Evolutionary conservation across 2,888 invertebrate species (phyloP).

Genomic region (Cryptosula pallasiana): DNA sequence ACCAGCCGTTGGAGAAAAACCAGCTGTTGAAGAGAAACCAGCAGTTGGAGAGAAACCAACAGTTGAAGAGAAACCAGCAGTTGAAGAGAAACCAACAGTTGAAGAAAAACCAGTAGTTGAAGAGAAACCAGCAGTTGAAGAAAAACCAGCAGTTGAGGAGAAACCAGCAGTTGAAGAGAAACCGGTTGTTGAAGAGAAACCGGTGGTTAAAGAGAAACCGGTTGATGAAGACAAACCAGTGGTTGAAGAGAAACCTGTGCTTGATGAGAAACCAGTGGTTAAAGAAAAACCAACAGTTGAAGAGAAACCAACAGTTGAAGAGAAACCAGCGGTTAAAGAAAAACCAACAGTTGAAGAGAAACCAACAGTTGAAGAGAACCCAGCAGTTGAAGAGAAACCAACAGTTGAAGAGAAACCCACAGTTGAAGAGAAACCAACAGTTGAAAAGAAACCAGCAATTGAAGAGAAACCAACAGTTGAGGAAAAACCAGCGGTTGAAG

Average conservation of each 20-base stretch:
- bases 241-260: background rate
- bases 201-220: background rate
- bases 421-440: too few species aligned
- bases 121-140: constrained; percentile 52
- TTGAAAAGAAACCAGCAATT: too few species aligned
- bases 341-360: background rate
- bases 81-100: background rate
- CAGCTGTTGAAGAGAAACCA: background rate
- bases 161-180: constrained; percentile 27
- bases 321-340: background rate
- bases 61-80: background rate
- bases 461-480: too few species aligned
- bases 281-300: background rate
- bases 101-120: background rate
- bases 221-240: background rate
- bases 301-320: background rate
- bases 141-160: constrained; percentile 71
- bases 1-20: background rate
- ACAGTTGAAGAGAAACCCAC: too few species aligned
- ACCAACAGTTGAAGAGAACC: background rate
- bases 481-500: too few species aligned
- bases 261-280: background rate
- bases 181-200: constrained; percentile 27
- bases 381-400: too few species aligned
- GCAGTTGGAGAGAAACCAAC: background rate